A percentile compares a stretch with the other conserved stretches of the same genome.
Evolutionary conservation across 2,888 invertebrate genomes (phyloP).

Genomic region (Anoplius nigerrimus): DNA sequence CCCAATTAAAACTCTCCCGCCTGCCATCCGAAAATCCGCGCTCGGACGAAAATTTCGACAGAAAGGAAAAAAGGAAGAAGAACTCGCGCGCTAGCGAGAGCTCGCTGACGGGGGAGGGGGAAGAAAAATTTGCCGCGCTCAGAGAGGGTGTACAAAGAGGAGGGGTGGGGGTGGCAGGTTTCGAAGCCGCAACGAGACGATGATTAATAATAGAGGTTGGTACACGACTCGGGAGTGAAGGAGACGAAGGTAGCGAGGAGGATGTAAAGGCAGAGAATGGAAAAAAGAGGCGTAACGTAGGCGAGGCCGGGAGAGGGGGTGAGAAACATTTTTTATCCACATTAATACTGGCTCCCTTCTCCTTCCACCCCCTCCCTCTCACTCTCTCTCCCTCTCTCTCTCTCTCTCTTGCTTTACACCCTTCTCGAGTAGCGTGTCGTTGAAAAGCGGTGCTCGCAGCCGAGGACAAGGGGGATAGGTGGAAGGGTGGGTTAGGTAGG

Average conservation of each 20-base stretch:
- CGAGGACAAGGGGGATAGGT: conserved; percentile 23
- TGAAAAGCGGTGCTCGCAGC: conserved; percentile 17
- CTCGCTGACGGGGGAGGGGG: no score
- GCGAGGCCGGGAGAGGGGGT: not conserved
- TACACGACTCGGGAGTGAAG: no score
- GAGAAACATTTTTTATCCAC: conserved; percentile 38
- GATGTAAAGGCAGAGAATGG: conserved; percentile 3
- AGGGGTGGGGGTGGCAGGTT: conserved; percentile 1
- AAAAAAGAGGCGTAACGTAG: no score
- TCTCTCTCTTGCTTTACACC: conserved; percentile 1
- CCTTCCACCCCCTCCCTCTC: not conserved
- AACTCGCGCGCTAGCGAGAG: no score
- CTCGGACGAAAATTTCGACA: no score
- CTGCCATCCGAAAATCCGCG: no score
- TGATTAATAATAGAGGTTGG: conserved; percentile 34
- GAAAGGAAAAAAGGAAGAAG: no score
- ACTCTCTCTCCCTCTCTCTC: not conserved
- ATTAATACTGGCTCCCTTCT: conserved; percentile 25
- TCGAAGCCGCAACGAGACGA: conserved; percentile 23
- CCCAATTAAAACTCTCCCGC: no score
- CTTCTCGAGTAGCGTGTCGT: conserved; percentile 9
- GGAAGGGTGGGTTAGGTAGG: conserved; percentile 18
- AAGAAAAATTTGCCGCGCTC: not conserved
- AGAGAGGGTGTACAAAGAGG: not conserved
- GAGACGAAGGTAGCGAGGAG: no score